A percentile compares a stretch with the other conserved stretches of the same genome.
These are phyloP conservation scores for Spialia ferax DNA, from an alignment of 2,888 invertebrate species.

Conservation along the genomic window DNA sequence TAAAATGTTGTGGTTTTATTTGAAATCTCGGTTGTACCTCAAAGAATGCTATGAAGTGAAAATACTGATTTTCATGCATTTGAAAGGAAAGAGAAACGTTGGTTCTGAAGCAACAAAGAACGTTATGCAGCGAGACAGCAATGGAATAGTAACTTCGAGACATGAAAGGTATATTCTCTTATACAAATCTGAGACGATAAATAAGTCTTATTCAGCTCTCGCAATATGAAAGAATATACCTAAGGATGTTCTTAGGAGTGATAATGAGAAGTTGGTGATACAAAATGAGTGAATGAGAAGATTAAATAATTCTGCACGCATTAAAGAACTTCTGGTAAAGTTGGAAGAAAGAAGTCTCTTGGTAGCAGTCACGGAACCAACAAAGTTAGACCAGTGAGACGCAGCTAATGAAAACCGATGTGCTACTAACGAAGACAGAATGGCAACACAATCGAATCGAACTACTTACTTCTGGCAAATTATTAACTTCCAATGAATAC, in stretches of 20 bases:
- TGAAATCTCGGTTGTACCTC: no score
- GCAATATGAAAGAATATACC: neutral
- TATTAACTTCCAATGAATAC: conserved; percentile 29
- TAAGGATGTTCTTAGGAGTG: neutral
- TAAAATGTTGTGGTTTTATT: no score
- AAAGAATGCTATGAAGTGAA: no score
- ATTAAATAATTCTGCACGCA: conserved; percentile 49
- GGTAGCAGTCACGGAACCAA: conserved; percentile 53
- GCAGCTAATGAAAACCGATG: conserved; percentile 75
- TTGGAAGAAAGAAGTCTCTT: neutral
- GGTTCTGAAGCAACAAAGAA: conserved; percentile 20
- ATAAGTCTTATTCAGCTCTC: neutral
- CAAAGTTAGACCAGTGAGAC: conserved; percentile 59
- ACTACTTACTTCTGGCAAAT: conserved; percentile 29
- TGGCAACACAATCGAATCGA: conserved; percentile 48
- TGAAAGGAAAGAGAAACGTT: conserved; percentile 20
- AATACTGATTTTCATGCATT: conserved; percentile 19
- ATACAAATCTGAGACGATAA: neutral
- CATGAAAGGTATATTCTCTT: conserved; percentile 14
- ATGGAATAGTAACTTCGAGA: neutral
- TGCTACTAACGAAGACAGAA: conserved; percentile 70
- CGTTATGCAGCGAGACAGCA: conserved; percentile 2
- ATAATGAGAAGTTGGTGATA: neutral
- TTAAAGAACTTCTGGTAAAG: conserved; percentile 15
- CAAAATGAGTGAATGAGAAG: conserved; percentile 1